These are phyloP conservation scores for Drosophila flavopinicola DNA, from an alignment of 2,888 invertebrate genomes.

Conservation along the genomic window DNA sequence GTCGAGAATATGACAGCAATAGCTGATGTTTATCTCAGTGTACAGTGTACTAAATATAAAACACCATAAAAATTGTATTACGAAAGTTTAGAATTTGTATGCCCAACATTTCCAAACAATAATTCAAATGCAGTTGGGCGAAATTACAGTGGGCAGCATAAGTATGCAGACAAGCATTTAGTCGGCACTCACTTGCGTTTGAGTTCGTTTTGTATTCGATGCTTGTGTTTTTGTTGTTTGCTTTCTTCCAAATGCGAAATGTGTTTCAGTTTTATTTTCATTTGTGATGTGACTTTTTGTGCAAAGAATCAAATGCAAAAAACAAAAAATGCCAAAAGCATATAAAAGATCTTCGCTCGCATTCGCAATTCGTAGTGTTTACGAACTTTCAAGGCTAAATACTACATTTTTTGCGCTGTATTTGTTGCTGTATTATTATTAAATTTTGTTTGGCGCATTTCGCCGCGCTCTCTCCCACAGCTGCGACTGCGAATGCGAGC, in stretches of 20 bases:
- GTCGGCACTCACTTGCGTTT: slow-evolving; percentile 4
- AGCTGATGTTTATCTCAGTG: too few relatives aligned
- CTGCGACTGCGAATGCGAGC: slow-evolving; percentile 1
- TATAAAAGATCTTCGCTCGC: slow-evolving; percentile 62
- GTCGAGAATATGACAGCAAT: too few relatives aligned
- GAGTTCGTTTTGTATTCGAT: slow-evolving; percentile 10
- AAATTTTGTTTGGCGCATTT: slow-evolving; percentile 76
- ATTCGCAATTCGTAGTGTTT: slow-evolving; percentile 71
- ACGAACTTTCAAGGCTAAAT: slow-evolving; percentile 81
- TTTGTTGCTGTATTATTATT: slow-evolving; percentile 66
- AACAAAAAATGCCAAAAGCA: slow-evolving; percentile 18
- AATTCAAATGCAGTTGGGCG: too few relatives aligned
- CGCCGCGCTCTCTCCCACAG: slow-evolving; percentile 40
- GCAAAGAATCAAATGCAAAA: slow-evolving; percentile 10
- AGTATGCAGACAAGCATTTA: too few relatives aligned
- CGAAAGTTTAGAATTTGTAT: too few relatives aligned
- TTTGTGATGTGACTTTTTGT: slow-evolving; percentile 35
- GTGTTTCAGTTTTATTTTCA: slow-evolving; percentile 36
- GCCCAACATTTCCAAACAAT: too few relatives aligned
- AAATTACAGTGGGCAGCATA: too few relatives aligned
- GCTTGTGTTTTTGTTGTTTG: slow-evolving; percentile 17
- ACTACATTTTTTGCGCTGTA: slow-evolving; percentile 64
- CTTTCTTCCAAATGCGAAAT: slow-evolving; percentile 35
- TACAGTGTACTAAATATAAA: too few relatives aligned
- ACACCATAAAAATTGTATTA: too few relatives aligned